Conservation (phyloP, 2,797 vertebrate species). For the Pogoniulus pusillus region DNA sequence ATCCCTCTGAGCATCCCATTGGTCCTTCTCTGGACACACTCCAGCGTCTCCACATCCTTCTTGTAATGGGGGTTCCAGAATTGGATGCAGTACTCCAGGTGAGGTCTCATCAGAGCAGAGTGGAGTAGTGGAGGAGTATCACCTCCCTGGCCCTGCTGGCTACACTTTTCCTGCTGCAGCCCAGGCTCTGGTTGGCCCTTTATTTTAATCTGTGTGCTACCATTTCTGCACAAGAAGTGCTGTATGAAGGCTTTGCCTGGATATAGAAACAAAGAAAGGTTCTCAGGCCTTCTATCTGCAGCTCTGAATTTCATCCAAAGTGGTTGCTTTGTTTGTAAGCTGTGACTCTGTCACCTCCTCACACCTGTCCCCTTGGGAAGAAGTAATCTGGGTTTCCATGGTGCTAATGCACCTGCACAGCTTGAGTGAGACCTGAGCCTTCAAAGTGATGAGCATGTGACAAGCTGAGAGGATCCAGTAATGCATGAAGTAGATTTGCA, state of each 20-base stretch:
- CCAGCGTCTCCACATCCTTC: too few relatives aligned
- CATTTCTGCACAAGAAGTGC: neutral
- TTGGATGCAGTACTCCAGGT: too few relatives aligned
- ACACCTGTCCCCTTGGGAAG: fast-evolving
- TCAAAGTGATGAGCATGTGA: neutral
- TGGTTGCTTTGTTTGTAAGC: neutral
- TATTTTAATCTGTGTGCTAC: neutral
- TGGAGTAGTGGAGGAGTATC: too few relatives aligned
- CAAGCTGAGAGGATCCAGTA: neutral
- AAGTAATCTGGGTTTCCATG: neutral
- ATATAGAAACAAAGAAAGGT: neutral
- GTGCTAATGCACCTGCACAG: neutral
- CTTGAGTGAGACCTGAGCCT: neutral
- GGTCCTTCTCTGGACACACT: too few relatives aligned
- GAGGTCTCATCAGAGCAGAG: too few relatives aligned
- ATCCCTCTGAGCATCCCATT: too few relatives aligned
- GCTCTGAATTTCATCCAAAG: neutral
- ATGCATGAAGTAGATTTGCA: neutral
- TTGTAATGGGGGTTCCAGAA: too few relatives aligned
- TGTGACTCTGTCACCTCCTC: neutral
- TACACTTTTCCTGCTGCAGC: too few relatives aligned
- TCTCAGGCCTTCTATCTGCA: neutral
- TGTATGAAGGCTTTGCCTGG: neutral
- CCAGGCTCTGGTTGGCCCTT: too few relatives aligned
- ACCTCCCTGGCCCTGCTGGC: too few relatives aligned